phyloP scores from a whole-genome alignment of 2,797 vertebrate species.

The Muraenolepis orangiensis region DNA sequence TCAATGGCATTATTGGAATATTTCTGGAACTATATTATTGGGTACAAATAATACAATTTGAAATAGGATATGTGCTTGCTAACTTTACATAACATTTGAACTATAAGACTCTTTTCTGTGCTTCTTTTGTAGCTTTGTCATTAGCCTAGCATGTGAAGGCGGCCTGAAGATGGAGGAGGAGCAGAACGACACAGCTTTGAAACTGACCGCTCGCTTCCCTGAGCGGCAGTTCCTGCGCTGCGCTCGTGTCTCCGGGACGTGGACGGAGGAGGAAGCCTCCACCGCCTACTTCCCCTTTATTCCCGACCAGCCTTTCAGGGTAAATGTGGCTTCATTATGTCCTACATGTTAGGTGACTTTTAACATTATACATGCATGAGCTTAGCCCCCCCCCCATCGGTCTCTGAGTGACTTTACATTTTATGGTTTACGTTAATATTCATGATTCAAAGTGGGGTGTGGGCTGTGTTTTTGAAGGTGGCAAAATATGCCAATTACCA shows the following conservation, averaged over 20 bases:
- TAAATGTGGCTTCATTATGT: conserved; percentile 52
- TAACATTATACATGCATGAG: not conserved
- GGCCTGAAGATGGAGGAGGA: conserved; percentile 74
- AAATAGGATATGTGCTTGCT: not conserved
- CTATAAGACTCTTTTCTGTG: conserved; percentile 10
- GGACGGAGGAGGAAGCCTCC: conserved; percentile 86
- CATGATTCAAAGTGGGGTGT: not conserved
- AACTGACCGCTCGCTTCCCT: conserved; percentile 88
- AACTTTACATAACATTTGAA: not conserved
- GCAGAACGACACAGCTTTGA: conserved; percentile 85
- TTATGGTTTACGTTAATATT: not conserved
- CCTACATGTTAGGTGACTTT: not conserved
- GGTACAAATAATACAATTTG: not conserved
- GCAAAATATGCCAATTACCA: no score
- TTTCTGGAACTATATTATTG: not conserved
- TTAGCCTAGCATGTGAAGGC: conserved; percentile 89
- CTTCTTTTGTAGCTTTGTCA: conserved; percentile 79
- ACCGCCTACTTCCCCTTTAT: conserved; percentile 97
- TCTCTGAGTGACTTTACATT: not conserved
- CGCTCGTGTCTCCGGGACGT: conserved; percentile 86
- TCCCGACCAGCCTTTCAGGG: conserved; percentile 96
- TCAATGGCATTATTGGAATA: not conserved
- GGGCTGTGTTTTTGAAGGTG: not conserved
- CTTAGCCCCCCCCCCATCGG: not conserved
- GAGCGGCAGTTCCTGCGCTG: conserved; percentile 89